Conservation (phyloP, 2,888 invertebrate species). For the Formica aserva region DNA sequence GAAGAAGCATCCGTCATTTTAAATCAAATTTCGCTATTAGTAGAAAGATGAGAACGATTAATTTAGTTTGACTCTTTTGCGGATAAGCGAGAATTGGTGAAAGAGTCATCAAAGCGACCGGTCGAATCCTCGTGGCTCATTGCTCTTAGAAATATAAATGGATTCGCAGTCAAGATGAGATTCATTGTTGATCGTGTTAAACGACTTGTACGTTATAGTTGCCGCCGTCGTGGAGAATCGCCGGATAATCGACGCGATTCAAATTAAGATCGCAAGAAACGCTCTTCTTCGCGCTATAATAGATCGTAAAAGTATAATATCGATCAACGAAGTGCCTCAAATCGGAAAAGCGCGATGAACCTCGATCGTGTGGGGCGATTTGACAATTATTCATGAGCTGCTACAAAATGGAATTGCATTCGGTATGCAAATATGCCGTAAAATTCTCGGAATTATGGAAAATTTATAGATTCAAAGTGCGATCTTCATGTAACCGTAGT, state of each 20-base stretch:
- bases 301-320: conserved; percentile 25
- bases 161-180: conserved; percentile 6
- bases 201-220: conserved; percentile 27
- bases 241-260: conserved; percentile 26
- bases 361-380: neutral
- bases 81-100: conserved; percentile 20
- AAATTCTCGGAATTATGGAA: neutral
- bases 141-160: conserved; percentile 38
- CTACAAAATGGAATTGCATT: conserved; percentile 24
- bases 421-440: conserved; percentile 26
- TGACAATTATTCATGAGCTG: conserved; percentile 38
- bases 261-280: conserved; percentile 39
- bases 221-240: neutral
- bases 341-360: neutral
- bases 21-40: conserved; percentile 11
- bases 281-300: neutral
- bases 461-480: conserved; percentile 25
- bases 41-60: conserved; percentile 5
- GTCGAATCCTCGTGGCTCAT: conserved; percentile 16
- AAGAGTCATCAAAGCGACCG: conserved; percentile 35
- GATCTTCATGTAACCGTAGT: neutral
- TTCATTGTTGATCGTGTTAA: conserved; percentile 50
- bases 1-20: neutral
- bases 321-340: neutral
- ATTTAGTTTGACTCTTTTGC: conserved; percentile 1